These are phyloP conservation scores for Syngnathoides biaculeatus DNA, from an alignment of 2,113 vertebrate species.

Conservation along the genomic window DNA sequence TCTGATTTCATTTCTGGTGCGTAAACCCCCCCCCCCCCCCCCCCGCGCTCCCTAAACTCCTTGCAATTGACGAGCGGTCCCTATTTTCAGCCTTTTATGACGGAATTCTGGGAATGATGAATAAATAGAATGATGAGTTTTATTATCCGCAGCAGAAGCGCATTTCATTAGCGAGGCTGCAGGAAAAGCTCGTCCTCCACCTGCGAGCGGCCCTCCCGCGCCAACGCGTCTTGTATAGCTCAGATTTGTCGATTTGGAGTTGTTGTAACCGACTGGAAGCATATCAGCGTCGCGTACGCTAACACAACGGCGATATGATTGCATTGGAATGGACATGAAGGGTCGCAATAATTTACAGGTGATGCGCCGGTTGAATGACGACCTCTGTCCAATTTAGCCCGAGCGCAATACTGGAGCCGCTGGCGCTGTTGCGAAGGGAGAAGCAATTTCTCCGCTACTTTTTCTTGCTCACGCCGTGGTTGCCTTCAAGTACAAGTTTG, in stretches of 20 bases:
- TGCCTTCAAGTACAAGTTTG: slow-evolving; percentile 38
- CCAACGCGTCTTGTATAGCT: slow-evolving; percentile 6
- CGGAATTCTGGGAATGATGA: slow-evolving; percentile 33
- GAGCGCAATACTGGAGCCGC: slow-evolving; percentile 68
- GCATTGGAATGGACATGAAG: slow-evolving; percentile 73
- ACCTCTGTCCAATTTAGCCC: slow-evolving; percentile 70
- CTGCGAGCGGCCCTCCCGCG: slow-evolving; percentile 4
- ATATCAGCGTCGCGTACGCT: slow-evolving; percentile 56
- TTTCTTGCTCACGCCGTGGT: slow-evolving; percentile 18
- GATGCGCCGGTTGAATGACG: slow-evolving; percentile 72
- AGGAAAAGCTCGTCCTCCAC: slow-evolving; percentile 19
- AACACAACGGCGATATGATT: slow-evolving; percentile 70
- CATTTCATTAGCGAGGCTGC: slow-evolving; percentile 47
- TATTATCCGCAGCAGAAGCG: slow-evolving; percentile 24
- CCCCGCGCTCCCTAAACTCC: slow-evolving; percentile 14
- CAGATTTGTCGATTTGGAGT: slow-evolving; percentile 19
- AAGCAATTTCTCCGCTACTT: slow-evolving; percentile 10
- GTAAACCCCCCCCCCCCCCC: too few relatives aligned
- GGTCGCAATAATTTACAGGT: slow-evolving; percentile 79
- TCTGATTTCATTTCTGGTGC: slow-evolving; percentile 25
- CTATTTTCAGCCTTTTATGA: slow-evolving; percentile 19
- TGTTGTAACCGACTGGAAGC: slow-evolving; percentile 51
- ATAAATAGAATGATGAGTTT: slow-evolving; percentile 45
- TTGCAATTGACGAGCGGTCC: slow-evolving; percentile 11
- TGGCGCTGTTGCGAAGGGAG: slow-evolving; percentile 45